Base-by-base conservation (phyloP, 2,888 invertebrate genomes). In the Chalcis sispes region DNA sequence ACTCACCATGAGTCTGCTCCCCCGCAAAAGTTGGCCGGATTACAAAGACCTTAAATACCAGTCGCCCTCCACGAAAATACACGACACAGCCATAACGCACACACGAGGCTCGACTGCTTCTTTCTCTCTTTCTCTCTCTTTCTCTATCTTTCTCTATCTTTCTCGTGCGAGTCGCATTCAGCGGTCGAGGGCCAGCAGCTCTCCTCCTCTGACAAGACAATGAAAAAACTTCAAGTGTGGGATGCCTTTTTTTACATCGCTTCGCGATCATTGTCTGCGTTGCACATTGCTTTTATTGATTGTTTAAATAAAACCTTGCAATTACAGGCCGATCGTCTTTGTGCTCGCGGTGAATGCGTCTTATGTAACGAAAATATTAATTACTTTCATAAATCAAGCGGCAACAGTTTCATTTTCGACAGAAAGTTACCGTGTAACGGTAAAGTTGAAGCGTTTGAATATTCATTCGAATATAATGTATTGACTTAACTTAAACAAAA, bases 21-120 rank as follows among this genome's bases (percentile, higher is more conserved):
- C 86, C 86, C 87, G 86, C 86, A 84, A 85, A 86, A 86, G 82
- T 84, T 72, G 2, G 4, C 20, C 82, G 83, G 85, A 86, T 85
- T 86, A 86, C 85, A 85, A 86, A 86, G 86, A 84, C 86, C 86
- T 85, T 85, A 86, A 86, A 86, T 86, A 85, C 85, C 83, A 83
- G 82, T 83, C 84, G 83, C 83, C 82, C 79, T 79, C 62, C 54
- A 69, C 79, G 82, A 46, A 81, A 83, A 84, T 84, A 82, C 82
- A 83, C 83, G 82, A 81, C 76, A 58, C 46, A 58, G 70, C 79
- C 79, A 71, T 78, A 79, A 75, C 81, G 80, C 79, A 81, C 81
- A 80, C 81, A 54, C 3, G 15, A n/a, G 36, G 23, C 36, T n/a
- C 4, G 66, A 65, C 27, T 42, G 29, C 23, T n/a, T 32, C 18